A percentile compares a stretch with the other conserved stretches of the same genome.
Conservation (phyloP, 2,888 invertebrate genomes). For the Agrochola macilenta region DNA sequence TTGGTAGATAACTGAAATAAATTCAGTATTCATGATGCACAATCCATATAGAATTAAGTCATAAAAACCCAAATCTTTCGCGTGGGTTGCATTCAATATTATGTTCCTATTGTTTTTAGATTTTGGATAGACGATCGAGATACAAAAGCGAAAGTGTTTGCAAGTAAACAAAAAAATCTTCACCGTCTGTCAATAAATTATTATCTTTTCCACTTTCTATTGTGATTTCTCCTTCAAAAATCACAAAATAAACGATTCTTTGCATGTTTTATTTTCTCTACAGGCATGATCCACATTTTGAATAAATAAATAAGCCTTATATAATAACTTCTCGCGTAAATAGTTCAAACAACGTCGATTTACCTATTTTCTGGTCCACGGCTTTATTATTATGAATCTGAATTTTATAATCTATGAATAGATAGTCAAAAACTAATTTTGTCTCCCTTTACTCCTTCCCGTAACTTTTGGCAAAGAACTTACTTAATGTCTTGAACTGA, state of each 20-base stretch:
- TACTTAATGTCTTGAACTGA: not conserved
- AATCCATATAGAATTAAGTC: conserved; percentile 4
- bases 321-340: conserved; percentile 44
- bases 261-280: conserved; percentile 23
- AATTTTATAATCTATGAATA: conserved; percentile 15
- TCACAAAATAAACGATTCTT: conserved; percentile 4
- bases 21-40: conserved; percentile 17
- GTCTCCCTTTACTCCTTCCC: not conserved
- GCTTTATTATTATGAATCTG: conserved; percentile 14
- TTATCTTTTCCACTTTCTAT: conserved; percentile 2
- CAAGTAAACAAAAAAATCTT: conserved; percentile 3
- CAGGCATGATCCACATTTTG: conserved; percentile 42
- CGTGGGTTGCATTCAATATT: conserved; percentile 7
- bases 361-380: conserved; percentile 29
- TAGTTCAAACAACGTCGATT: conserved; percentile 53
- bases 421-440: not conserved
- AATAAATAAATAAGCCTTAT: conserved; percentile 54
- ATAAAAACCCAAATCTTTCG: conserved; percentile 14
- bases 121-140: conserved; percentile 2
- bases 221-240: conserved; percentile 5
- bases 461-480: not conserved
- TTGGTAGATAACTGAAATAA: conserved; percentile 20
- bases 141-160: conserved; percentile 8
- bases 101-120: not conserved
- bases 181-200: conserved; percentile 13